These are phyloP conservation scores for Sycophila sp. DNA, from an alignment of 1,140 invertebrate genomes.

Conservation along the genomic window DNA sequence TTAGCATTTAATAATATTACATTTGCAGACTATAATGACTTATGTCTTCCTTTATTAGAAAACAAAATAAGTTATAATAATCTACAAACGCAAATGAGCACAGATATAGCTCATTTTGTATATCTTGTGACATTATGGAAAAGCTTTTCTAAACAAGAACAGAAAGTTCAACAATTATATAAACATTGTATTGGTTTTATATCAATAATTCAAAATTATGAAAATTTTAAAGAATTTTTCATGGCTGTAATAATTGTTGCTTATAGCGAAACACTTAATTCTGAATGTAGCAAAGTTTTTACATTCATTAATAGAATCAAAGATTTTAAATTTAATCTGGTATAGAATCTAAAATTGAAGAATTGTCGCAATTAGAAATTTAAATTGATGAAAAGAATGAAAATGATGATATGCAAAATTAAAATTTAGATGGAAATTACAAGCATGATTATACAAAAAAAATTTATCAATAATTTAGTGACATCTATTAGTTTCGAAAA, in stretches of 20 bases:
- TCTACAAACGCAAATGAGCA: not conserved
- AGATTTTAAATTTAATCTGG: not conserved
- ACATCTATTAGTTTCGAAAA: not conserved
- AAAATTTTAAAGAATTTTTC: not conserved
- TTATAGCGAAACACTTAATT: not conserved
- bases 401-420: not conserved
- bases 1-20: not conserved
- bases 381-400: not conserved
- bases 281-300: not conserved
- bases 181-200: not conserved
- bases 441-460: no score
- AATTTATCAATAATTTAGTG: not conserved
- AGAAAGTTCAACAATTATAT: not conserved
- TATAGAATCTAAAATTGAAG: not conserved
- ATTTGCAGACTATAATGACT: not conserved
- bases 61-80: not conserved
- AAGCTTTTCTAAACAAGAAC: not conserved
- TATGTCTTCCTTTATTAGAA: not conserved
- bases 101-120: not conserved
- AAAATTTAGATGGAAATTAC: no score
- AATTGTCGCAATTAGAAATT: not conserved
- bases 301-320: not conserved
- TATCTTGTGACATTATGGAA: not conserved
- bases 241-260: not conserved
- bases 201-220: not conserved